Percentiles rank a stretch among this genome's conserved stretches.
Conservation (phyloP, 2,888 invertebrate species). For the Baccha elongata region DNA sequence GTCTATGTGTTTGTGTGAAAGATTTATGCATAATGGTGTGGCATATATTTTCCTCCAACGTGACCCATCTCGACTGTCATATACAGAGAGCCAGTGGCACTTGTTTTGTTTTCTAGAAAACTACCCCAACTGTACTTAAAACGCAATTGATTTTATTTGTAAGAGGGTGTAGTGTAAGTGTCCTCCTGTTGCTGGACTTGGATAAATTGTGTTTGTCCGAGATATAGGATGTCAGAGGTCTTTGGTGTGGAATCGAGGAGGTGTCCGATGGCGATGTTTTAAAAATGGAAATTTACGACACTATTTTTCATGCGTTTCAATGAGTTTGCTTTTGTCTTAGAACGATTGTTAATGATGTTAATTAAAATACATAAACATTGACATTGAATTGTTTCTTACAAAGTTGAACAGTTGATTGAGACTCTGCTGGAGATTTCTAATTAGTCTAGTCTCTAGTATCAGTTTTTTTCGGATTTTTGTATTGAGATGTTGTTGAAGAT, state of each 20-base stretch:
- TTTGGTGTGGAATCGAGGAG: constrained; percentile 7
- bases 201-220: constrained; percentile 12
- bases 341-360: constrained; percentile 8
- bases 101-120: constrained; percentile 11
- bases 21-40: constrained; percentile 4
- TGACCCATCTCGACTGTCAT: constrained; percentile 12
- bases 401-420: neutral
- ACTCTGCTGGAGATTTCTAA: no score
- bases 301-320: constrained; percentile 27
- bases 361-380: constrained; percentile 25
- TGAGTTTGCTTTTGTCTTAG: constrained; percentile 28
- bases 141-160: constrained; percentile 27
- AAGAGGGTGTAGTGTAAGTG: neutral
- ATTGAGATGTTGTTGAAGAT: no score
- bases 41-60: constrained; percentile 6
- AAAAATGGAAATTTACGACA: constrained; percentile 41
- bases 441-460: no score
- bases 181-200: constrained; percentile 18
- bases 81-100: neutral
- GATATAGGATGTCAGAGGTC: neutral
- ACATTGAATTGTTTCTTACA: neutral
- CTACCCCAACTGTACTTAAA: constrained; percentile 14
- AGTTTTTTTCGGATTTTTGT: no score
- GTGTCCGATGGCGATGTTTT: constrained; percentile 1
- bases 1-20: constrained; percentile 13